Conservation (phyloP, 2,888 invertebrate genomes). For the Sinotaia quadrata region DNA sequence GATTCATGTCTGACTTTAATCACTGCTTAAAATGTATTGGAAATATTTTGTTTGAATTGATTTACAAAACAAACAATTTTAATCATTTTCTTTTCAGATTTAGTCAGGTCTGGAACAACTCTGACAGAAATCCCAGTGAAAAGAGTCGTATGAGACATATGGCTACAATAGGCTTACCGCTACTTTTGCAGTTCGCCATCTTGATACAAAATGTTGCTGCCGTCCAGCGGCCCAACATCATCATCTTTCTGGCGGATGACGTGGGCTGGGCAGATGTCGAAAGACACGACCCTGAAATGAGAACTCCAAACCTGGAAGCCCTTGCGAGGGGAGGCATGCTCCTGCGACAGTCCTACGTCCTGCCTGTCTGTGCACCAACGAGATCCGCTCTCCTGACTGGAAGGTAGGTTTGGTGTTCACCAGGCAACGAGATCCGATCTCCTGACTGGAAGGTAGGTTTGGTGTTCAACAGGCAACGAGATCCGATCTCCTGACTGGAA, state of each 20-base stretch:
- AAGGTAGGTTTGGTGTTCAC: slow-evolving; percentile 9
- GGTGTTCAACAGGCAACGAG: no score
- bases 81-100: no score
- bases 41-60: no score
- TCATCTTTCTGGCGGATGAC: slow-evolving; percentile 22
- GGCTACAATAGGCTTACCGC: not conserved
- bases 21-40: no score
- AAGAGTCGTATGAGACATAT: not conserved
- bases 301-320: slow-evolving; percentile 7
- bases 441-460: no score
- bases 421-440: no score
- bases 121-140: no score
- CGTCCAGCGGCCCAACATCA: slow-evolving; percentile 12
- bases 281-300: slow-evolving; percentile 15
- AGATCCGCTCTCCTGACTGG: slow-evolving; percentile 21
- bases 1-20: no score
- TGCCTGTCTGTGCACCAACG: slow-evolving; percentile 24
- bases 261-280: slow-evolving; percentile 21
- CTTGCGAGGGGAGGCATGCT: slow-evolving; percentile 12
- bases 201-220: not conserved
- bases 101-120: no score
- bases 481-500: no score
- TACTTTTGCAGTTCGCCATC: not conserved
- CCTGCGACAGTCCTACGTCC: slow-evolving; percentile 17
- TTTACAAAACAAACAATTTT: no score